Conservation (phyloP, 2,888 invertebrate genomes). For the Zelleria hepariella region DNA sequence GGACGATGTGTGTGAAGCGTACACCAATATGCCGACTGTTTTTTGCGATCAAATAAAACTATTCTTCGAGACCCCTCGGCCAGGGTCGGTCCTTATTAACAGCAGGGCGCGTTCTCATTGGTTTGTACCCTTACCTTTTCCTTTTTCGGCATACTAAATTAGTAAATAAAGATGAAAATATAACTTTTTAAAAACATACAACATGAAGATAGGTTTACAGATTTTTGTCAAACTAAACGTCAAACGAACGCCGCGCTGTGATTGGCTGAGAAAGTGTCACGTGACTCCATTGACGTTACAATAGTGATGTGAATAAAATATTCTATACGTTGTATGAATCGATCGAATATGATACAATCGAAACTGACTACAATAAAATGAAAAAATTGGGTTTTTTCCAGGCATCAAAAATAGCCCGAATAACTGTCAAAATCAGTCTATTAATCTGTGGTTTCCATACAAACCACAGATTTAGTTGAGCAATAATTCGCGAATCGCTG, state of each 20-base stretch:
- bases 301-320: neutral
- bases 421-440: too few relatives aligned
- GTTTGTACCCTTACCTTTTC: constrained; percentile 41
- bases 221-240: constrained; percentile 26
- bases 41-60: neutral
- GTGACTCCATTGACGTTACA: constrained; percentile 29
- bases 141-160: constrained; percentile 46
- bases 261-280: constrained; percentile 36
- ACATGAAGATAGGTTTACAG: constrained; percentile 34
- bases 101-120: neutral
- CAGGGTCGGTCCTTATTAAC: neutral
- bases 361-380: neutral
- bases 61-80: neutral
- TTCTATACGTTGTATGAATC: too few relatives aligned
- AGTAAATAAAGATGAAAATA: constrained; percentile 39
- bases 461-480: too few relatives aligned
- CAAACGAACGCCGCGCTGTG: constrained; percentile 18
- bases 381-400: too few relatives aligned
- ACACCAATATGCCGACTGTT: constrained; percentile 42
- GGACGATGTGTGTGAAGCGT: constrained; percentile 28
- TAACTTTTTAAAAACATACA: constrained; percentile 34
- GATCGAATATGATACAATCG: neutral
- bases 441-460: too few relatives aligned
- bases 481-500: too few relatives aligned
- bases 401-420: too few relatives aligned